Evolutionary conservation across 2,113 vertebrate genomes (phyloP).

Genomic region (Phrynocephalus versicolor): DNA sequence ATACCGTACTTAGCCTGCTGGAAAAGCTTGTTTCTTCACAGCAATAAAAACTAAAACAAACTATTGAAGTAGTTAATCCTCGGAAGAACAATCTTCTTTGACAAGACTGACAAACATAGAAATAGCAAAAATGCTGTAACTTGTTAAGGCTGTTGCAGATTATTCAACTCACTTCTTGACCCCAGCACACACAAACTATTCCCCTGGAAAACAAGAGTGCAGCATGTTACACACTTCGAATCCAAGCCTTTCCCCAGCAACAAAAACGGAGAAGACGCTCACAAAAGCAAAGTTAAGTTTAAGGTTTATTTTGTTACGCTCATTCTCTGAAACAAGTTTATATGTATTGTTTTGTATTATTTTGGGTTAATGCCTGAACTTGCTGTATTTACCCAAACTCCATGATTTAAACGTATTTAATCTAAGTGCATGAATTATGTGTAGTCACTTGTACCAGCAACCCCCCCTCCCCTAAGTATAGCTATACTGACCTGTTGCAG

Average conservation of each 20-base stretch:
- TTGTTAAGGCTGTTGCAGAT: constrained; percentile 62
- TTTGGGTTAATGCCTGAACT: not conserved
- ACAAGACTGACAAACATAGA: constrained; percentile 71
- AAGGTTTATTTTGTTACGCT: not conserved
- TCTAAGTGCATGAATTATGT: not conserved
- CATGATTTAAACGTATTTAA: not conserved
- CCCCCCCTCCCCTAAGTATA: no score
- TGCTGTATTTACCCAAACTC: not conserved
- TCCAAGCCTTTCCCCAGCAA: constrained; percentile 53
- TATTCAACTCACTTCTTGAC: constrained; percentile 52
- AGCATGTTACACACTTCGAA: constrained; percentile 55
- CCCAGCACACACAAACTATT: constrained; percentile 49
- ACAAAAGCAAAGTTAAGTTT: not conserved
- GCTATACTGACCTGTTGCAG: no score
- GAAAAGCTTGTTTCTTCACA: constrained; percentile 50
- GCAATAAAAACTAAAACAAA: constrained; percentile 48
- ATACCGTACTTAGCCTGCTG: constrained; percentile 40
- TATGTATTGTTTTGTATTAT: no score
- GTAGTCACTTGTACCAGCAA: not conserved
- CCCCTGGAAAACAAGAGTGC: constrained; percentile 60
- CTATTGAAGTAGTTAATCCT: constrained; percentile 61
- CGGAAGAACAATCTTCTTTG: constrained; percentile 65
- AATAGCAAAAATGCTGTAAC: constrained; percentile 68
- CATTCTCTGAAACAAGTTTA: not conserved
- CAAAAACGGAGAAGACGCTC: constrained; percentile 48